phyloP scores from a whole-genome alignment of 2,797 vertebrate genomes.

The Astyanax mexicanus region DNA sequence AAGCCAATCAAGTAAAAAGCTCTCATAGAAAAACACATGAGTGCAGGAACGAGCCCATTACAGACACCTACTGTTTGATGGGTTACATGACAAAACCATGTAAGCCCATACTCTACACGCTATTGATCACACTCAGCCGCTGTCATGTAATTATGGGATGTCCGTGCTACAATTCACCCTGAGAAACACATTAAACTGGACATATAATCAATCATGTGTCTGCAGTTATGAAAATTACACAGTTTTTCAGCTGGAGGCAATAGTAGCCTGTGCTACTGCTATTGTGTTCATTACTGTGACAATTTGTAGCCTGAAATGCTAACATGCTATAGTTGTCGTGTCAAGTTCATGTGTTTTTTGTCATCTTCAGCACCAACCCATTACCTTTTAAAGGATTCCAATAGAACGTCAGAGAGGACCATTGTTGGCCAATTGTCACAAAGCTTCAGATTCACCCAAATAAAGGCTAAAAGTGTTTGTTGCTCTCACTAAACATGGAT shows the following conservation, averaged over 20 bases:
- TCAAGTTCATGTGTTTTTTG: constrained; percentile 14
- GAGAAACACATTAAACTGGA: not conserved
- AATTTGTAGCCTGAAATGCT: constrained; percentile 23
- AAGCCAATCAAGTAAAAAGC: not conserved
- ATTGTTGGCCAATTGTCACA: not conserved
- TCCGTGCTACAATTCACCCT: not conserved
- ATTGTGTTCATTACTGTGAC: constrained; percentile 12
- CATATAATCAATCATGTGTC: constrained; percentile 8
- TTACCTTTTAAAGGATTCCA: constrained; percentile 22
- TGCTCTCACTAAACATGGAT: too few species aligned
- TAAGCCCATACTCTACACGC: not conserved
- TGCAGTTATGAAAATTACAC: not conserved
- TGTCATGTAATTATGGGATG: not conserved
- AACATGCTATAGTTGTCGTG: constrained; percentile 1
- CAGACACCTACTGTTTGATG: not conserved
- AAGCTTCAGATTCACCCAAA: not conserved
- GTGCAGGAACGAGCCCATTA: not conserved
- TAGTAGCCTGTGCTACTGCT: not conserved
- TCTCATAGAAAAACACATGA: not conserved
- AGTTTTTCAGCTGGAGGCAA: not conserved
- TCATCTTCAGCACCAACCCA: constrained; percentile 17
- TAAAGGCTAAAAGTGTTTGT: not conserved
- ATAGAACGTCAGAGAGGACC: constrained; percentile 9
- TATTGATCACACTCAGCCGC: not conserved
- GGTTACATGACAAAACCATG: not conserved